Evolutionary conservation across 2,113 vertebrate species (phyloP).

Genomic region (Acrocephalus arundinaceus): DNA sequence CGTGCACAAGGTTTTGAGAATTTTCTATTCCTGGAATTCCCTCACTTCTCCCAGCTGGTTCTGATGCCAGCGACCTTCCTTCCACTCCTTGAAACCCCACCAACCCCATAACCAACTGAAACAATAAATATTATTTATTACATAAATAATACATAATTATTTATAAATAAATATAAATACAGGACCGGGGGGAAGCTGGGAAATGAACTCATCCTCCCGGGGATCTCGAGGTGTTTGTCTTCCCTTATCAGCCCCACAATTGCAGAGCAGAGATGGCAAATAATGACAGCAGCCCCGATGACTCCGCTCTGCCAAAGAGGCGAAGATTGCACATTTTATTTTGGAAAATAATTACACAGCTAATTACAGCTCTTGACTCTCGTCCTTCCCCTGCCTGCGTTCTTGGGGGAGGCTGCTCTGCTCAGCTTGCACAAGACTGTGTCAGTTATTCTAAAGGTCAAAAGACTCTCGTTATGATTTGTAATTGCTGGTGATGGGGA

Average conservation of each 20-base stretch:
- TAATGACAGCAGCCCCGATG: slow-evolving; percentile 52
- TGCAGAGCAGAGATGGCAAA: slow-evolving; percentile 42
- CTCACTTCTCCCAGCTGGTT: neutral
- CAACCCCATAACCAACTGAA: neutral
- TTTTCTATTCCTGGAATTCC: no score
- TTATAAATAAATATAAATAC: neutral
- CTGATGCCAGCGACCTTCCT: neutral
- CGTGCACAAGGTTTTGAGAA: no score
- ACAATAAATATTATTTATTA: no score
- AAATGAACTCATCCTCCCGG: neutral
- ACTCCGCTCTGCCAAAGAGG: slow-evolving; percentile 55
- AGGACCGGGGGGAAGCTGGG: neutral
- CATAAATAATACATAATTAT: no score
- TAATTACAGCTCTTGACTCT: slow-evolving; percentile 72
- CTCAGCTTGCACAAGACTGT: slow-evolving; percentile 42
- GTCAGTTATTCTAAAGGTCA: slow-evolving; percentile 55
- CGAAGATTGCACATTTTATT: slow-evolving; percentile 66
- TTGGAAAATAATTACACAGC: slow-evolving; percentile 69
- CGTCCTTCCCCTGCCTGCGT: slow-evolving; percentile 32
- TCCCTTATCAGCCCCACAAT: slow-evolving; percentile 40
- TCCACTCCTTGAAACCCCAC: neutral
- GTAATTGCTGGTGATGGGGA: slow-evolving; percentile 41
- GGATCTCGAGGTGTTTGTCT: neutral
- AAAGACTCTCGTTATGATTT: slow-evolving; percentile 47
- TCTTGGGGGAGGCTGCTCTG: slow-evolving; percentile 45